Conservation (phyloP, 1,140 invertebrate genomes). For the Danaus melanippus region DNA sequence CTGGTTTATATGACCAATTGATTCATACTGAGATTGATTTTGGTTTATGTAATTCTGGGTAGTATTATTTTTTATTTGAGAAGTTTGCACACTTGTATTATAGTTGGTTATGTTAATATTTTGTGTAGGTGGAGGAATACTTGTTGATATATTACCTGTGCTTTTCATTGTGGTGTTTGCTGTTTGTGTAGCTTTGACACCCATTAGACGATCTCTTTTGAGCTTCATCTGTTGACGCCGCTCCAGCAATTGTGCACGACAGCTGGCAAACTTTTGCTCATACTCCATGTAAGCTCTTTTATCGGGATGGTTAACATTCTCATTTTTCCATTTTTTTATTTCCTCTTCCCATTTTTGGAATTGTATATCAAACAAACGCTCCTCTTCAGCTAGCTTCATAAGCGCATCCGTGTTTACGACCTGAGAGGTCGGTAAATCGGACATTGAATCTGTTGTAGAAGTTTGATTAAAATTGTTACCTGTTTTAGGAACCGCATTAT, state of each 20-base stretch:
- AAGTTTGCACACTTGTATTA: slow-evolving; percentile 15
- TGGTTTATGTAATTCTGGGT: slow-evolving; percentile 26
- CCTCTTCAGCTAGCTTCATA: slow-evolving; percentile 75
- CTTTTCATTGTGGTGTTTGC: slow-evolving; percentile 11
- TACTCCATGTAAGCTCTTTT: slow-evolving; percentile 87
- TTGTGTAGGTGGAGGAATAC: slow-evolving; percentile 24
- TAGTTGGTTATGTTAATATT: slow-evolving; percentile 26
- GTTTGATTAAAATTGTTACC: slow-evolving; percentile 44
- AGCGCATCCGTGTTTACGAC: slow-evolving; percentile 45
- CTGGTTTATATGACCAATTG: slow-evolving; percentile 19
- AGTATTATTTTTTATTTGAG: slow-evolving; percentile 19
- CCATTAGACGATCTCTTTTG: slow-evolving; percentile 70
- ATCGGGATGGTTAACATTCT: slow-evolving; percentile 89
- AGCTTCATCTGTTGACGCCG: slow-evolving; percentile 84
- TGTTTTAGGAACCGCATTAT: slow-evolving; percentile 25
- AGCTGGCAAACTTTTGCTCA: slow-evolving; percentile 86
- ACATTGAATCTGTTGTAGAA: slow-evolving; percentile 17
- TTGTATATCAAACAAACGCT: slow-evolving; percentile 85
- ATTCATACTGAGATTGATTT: slow-evolving; percentile 20
- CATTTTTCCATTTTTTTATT: slow-evolving; percentile 87
- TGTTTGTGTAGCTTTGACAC: slow-evolving; percentile 23
- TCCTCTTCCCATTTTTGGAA: slow-evolving; percentile 89
- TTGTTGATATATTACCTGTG: slow-evolving; percentile 24
- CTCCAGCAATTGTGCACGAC: slow-evolving; percentile 82
- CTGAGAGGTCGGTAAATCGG: slow-evolving; percentile 12